These are phyloP conservation scores for Apotomis betuletana DNA, from an alignment of 2,888 invertebrate species.

Conservation along the genomic window DNA sequence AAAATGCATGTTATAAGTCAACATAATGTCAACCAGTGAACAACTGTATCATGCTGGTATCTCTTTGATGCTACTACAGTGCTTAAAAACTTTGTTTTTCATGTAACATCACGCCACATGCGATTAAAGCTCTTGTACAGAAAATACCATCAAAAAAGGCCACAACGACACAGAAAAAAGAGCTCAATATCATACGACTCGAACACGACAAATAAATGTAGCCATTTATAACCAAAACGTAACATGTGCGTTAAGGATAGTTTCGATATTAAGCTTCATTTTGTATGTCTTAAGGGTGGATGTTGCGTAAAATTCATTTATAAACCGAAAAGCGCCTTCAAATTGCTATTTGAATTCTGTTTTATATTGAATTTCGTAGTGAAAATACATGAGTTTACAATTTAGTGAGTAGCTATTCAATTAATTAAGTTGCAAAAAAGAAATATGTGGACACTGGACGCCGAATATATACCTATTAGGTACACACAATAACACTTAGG, in stretches of 20 bases:
- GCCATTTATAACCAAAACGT: background rate
- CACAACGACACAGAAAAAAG: background rate
- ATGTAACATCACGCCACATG: background rate
- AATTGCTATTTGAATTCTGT: conserved; percentile 7
- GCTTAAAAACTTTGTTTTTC: conserved; percentile 8
- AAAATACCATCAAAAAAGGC: background rate
- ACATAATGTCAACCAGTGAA: too few species aligned
- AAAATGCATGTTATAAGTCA: too few species aligned
- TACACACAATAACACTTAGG: too few species aligned
- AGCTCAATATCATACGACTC: background rate
- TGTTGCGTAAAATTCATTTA: background rate
- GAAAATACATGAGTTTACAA: background rate
- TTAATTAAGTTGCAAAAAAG: too few species aligned
- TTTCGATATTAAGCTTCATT: conserved; percentile 1
- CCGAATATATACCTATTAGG: too few species aligned
- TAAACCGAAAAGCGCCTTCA: background rate
- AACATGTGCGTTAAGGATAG: background rate
- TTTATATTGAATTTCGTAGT: background rate
- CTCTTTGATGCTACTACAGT: background rate
- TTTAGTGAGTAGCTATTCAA: too few species aligned
- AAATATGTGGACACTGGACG: too few species aligned
- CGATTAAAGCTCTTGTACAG: background rate
- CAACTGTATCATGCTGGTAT: background rate
- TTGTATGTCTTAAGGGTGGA: background rate
- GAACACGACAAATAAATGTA: conserved; percentile 1